Conservation (phyloP, 1,140 invertebrate genomes). For the Catajapyx aquilonaris region DNA sequence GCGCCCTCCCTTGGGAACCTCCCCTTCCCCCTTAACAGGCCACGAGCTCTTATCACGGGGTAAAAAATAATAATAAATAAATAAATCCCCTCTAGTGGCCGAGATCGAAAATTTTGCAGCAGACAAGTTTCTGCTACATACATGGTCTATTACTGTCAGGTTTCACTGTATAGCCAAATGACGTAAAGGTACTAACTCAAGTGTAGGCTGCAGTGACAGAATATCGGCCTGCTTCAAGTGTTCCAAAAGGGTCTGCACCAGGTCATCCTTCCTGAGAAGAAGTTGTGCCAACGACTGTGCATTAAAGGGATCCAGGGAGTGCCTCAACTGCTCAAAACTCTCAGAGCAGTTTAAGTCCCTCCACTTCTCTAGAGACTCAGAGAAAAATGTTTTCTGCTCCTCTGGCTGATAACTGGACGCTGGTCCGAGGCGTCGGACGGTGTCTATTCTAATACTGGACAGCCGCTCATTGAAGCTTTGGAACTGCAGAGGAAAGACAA, state of each 20-base stretch:
- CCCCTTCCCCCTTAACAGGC: too few relatives aligned
- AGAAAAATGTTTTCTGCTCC: slow-evolving; percentile 55
- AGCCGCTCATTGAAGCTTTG: slow-evolving; percentile 66
- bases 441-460: slow-evolving; percentile 55
- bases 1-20: too few relatives aligned
- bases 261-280: slow-evolving; percentile 49
- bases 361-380: slow-evolving; percentile 68
- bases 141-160: too few relatives aligned
- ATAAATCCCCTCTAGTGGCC: too few relatives aligned
- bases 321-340: slow-evolving; percentile 50
- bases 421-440: slow-evolving; percentile 52
- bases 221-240: slow-evolving; percentile 44
- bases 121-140: too few relatives aligned
- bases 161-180: too few relatives aligned
- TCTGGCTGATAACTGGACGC: slow-evolving; percentile 32
- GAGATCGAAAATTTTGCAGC: too few relatives aligned
- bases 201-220: slow-evolving; percentile 48
- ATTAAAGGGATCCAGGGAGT: slow-evolving; percentile 32
- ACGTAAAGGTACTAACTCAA: slow-evolving; percentile 81
- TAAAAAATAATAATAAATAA: too few relatives aligned
- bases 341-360: slow-evolving; percentile 60
- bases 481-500: too few relatives aligned
- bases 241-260: slow-evolving; percentile 44
- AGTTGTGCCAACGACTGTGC: slow-evolving; percentile 59
- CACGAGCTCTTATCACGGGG: too few relatives aligned